Conservation (phyloP, 2,113 vertebrate genomes). For the Prinia subflava region DNA sequence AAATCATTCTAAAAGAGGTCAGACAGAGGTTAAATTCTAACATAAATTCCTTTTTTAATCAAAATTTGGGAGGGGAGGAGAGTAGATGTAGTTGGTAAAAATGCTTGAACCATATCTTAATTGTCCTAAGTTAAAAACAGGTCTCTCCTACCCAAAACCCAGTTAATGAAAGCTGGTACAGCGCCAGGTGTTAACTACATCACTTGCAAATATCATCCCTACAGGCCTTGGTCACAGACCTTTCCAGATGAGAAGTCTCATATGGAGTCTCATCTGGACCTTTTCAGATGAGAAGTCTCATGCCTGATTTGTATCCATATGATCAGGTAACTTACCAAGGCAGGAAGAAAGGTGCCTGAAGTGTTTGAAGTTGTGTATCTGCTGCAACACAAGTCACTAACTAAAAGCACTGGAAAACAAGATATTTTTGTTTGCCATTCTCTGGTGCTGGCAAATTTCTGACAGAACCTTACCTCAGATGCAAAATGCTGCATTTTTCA, state of each 20-base stretch:
- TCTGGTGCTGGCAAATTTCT: not conserved
- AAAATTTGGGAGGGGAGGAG: not conserved
- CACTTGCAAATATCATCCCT: not conserved
- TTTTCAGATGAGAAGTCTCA: not conserved
- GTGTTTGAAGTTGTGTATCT: not conserved
- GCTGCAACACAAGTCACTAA: not conserved
- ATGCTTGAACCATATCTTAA: not conserved
- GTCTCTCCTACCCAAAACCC: not conserved
- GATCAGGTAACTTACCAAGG: not conserved
- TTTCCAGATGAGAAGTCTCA: not conserved
- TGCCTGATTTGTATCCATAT: not conserved
- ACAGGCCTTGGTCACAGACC: not conserved
- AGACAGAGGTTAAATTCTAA: conserved; percentile 32
- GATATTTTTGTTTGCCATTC: not conserved
- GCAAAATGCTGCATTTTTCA: not conserved
- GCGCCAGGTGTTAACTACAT: not conserved
- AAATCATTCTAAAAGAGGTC: conserved; percentile 2
- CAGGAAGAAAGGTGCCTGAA: not conserved
- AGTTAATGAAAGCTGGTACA: not conserved
- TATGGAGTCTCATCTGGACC: no score
- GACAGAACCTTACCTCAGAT: not conserved
- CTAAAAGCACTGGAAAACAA: not conserved
- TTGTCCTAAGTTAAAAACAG: not conserved
- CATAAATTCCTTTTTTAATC: conserved; percentile 27
- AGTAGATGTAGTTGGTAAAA: not conserved